These are phyloP conservation scores for Chaenocephalus aceratus DNA, from an alignment of 2,113 vertebrate species.

Conservation along the genomic window DNA sequence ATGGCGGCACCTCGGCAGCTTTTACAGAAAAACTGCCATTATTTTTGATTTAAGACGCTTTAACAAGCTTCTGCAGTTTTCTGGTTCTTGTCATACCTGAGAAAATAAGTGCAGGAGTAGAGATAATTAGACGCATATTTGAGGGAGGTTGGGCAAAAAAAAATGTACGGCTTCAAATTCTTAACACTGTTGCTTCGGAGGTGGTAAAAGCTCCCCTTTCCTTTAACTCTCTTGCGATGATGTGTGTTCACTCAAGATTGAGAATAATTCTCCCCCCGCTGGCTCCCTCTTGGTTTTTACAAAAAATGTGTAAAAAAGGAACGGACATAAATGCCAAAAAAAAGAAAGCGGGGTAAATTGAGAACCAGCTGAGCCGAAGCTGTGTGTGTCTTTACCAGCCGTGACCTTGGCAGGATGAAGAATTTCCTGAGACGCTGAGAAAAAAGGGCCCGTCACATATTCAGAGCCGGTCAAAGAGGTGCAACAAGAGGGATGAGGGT, in stretches of 20 bases:
- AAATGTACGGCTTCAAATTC: conserved; percentile 39
- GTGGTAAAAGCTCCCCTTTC: conserved; percentile 27
- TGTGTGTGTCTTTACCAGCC: conserved; percentile 56
- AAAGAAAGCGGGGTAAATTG: conserved; percentile 42
- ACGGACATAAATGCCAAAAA: conserved; percentile 31
- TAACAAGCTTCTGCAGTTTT: background rate
- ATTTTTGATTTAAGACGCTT: conserved; percentile 22
- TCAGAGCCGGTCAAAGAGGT: conserved; percentile 39
- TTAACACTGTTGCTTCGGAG: background rate
- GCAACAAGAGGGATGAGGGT: conserved; percentile 21
- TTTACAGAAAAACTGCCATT: background rate
- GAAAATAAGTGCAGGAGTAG: background rate
- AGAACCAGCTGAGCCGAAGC: conserved; percentile 53
- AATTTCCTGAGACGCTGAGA: conserved; percentile 68
- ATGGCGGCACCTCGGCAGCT: background rate
- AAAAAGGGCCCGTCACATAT: conserved; percentile 57
- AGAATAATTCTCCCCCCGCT: conserved; percentile 35
- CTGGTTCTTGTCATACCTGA: background rate
- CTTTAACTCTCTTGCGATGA: conserved; percentile 22
- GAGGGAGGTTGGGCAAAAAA: background rate
- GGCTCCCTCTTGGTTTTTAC: conserved; percentile 24
- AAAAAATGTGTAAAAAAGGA: background rate
- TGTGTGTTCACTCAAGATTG: conserved; percentile 48
- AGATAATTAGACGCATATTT: conserved; percentile 2
- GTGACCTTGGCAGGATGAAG: conserved; percentile 67